Base-by-base conservation (phyloP, 2,113 vertebrate genomes). In the Notarius lentiginosus region DNA sequence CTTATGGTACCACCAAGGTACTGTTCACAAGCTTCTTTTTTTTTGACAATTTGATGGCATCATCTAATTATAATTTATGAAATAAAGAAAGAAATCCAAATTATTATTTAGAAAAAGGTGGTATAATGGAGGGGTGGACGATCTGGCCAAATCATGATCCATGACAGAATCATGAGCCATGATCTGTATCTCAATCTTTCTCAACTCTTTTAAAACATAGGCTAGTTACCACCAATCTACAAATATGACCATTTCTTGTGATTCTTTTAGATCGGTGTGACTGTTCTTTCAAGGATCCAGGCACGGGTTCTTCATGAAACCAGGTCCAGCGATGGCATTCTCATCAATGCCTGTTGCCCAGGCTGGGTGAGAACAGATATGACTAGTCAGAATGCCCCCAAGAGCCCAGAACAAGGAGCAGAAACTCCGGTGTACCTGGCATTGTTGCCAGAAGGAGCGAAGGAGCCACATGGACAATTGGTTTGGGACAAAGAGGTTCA, bases 351-450 rank as follows among this genome's bases (percentile, higher is more conserved):
- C 72, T 93, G 92, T 65, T 93, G 92, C 66, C 92, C 92, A 49
- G 92, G 92, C 66, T 93, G 90, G 92, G 92, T 93, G 34, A 84
- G 86, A 34, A 92, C 91, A 20, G 92, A 93, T 73, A 92, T 92
- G 91, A 90, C 92, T 8, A 91, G 92, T 17, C 9, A 61, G 22
- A 92, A 92, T 18, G 92, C 91, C 60, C 0, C 87, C n/a, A 91
- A 91, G 61, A 91, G 89, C 51, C 91, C 89, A 0, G 92, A 92
- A 47, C 90, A 93, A 82, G 92, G 92, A 63, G 92, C 92, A 1
- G 87, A 91, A 82, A 92, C 92, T 8, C 92, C 91, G 12, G 84
- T 90, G 47, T 93, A 91, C 75, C 89, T 93, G 77, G 91, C 92
- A 24, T 72, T 91, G 82, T 81, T 93, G 34, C 92, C 92, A 27